A percentile compares a stretch with the other conserved stretches of the same genome.
Evolutionary conservation across 2,888 invertebrate species (phyloP).

Genomic region (Heliconius ismenius): DNA sequence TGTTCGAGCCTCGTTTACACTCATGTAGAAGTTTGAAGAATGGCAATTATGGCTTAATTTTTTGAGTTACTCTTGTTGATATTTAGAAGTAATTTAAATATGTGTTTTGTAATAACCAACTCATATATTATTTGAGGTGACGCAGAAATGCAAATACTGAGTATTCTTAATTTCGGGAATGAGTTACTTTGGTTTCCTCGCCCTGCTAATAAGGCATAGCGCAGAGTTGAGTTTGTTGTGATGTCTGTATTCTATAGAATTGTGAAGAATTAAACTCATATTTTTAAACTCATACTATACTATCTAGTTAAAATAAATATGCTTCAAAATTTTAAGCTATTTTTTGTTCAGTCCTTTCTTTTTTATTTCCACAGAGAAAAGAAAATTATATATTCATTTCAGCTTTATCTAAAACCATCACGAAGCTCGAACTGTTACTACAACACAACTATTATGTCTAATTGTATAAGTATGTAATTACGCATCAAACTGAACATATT

Average conservation of each 20-base stretch:
- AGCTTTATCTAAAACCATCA: not conserved
- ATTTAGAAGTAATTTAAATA: not conserved
- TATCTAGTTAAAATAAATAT: too few species aligned
- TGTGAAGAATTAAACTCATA: too few species aligned
- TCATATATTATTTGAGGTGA: too few species aligned
- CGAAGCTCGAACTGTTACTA: not conserved
- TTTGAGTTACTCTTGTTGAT: not conserved
- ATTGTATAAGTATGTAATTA: not conserved
- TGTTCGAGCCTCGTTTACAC: slow-evolving; percentile 31
- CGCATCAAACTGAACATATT: not conserved
- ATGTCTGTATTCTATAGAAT: too few species aligned
- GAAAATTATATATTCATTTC: not conserved
- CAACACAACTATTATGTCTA: not conserved
- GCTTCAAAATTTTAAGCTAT: too few species aligned
- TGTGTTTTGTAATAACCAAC: too few species aligned
- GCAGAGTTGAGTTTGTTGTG: too few species aligned
- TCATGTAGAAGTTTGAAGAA: slow-evolving; percentile 5
- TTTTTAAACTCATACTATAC: too few species aligned
- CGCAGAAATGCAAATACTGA: too few species aligned
- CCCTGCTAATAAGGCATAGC: too few species aligned
- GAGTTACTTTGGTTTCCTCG: too few species aligned
- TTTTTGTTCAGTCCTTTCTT: not conserved
- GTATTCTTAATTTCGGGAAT: too few species aligned
- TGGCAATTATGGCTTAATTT: not conserved
- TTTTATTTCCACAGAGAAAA: not conserved